These are phyloP conservation scores for Phymorhynchus buccinoides DNA, from an alignment of 1,140 invertebrate genomes.

Conservation along the genomic window DNA sequence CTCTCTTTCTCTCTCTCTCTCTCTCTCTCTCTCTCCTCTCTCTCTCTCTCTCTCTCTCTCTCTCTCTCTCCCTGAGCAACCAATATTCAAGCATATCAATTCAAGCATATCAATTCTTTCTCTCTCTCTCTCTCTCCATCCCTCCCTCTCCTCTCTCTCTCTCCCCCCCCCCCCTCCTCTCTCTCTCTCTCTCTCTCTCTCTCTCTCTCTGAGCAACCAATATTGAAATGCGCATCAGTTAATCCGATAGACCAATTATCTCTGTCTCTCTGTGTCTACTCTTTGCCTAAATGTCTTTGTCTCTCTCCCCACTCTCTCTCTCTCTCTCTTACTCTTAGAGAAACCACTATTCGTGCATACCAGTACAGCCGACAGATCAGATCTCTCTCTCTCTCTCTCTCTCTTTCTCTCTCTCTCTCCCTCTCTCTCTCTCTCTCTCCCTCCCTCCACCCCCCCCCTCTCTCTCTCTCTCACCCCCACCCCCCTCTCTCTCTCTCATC, in stretches of 20 bases:
- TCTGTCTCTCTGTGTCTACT: no score
- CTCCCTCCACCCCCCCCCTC: no score
- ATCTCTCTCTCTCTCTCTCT: not conserved
- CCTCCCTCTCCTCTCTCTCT: not conserved
- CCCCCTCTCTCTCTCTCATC: no score
- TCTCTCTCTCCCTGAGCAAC: not conserved
- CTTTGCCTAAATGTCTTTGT: no score
- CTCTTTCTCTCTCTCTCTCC: not conserved
- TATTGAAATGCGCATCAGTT: no score
- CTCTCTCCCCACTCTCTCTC: slow-evolving; percentile 14
- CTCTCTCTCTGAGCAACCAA: no score
- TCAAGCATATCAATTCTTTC: not conserved
- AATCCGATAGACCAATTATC: no score
- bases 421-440: not conserved
- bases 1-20: not conserved
- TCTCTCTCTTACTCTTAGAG: not conserved
- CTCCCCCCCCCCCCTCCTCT: not conserved
- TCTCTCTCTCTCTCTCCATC: not conserved
- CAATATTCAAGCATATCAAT: not conserved
- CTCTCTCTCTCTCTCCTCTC: not conserved
- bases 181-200: not conserved
- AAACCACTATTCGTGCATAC: no score
- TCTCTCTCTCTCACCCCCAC: no score
- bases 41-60: not conserved
- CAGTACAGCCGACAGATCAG: no score